Conservation (phyloP, 2,113 vertebrate genomes). For the Sardina pilchardus region DNA sequence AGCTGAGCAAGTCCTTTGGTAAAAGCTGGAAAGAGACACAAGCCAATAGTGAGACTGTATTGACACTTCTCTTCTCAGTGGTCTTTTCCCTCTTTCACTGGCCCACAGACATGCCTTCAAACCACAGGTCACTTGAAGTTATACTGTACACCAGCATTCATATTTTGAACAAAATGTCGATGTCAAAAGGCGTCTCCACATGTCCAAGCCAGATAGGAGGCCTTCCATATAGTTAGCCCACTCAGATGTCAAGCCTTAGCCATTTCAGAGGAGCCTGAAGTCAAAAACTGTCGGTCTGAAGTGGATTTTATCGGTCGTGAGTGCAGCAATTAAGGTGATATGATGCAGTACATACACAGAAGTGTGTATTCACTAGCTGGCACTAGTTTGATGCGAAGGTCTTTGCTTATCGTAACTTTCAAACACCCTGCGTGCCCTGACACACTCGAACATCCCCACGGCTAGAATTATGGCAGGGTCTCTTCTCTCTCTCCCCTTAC, state of each 20-base stretch:
- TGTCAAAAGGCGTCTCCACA: not conserved
- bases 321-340: not conserved
- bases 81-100: not conserved
- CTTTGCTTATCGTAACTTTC: not conserved
- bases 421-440: not conserved
- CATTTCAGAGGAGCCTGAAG: not conserved
- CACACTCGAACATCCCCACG: not conserved
- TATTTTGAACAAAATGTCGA: not conserved
- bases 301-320: not conserved
- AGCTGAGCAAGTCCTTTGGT: no score
- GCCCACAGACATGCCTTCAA: conserved; percentile 39
- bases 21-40: not conserved
- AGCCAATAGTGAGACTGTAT: no score
- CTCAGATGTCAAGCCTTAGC: not conserved
- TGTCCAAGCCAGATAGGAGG: not conserved
- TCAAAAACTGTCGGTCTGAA: not conserved
- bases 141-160: not conserved
- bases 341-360: not conserved
- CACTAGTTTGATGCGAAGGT: not conserved
- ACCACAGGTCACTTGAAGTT: no score
- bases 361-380: not conserved
- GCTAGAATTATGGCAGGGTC: not conserved
- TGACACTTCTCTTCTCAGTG: not conserved
- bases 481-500: not conserved
- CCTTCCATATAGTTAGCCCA: not conserved